Base-by-base conservation (phyloP, 1,140 invertebrate genomes). In the Plodia interpunctella region DNA sequence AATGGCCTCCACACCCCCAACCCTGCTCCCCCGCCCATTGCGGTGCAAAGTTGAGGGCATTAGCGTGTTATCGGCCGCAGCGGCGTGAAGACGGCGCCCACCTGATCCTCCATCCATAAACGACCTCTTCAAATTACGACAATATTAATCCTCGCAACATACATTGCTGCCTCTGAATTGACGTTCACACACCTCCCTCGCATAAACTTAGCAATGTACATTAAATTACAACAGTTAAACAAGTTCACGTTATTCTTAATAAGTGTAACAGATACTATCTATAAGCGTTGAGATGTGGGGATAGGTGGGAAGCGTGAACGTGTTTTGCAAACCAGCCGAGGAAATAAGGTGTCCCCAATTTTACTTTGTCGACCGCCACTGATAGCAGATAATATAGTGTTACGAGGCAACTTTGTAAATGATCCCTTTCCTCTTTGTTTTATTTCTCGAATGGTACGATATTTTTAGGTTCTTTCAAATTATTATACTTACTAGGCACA, bases 11-110 rank as follows among this genome's bases (percentile, higher is more conserved):
- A 61, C 68, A 57, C 62, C 70, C 55, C 54, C 25, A 61, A 60
- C 4, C 11, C 21, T 25, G 57, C 65, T 51, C 59, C 50, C 18
- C 73, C 76, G 57, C 78, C 74, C 76, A 65, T 72, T 83, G 83
- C 79, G 88, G 89, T 90, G 89, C 85, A 90, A 90, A 90, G 88
- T 90, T 90, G 89, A 90, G 83, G 80, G 88, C 88, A 90, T 90
- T 90, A 90, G 79, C 87, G 87, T 90, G 84, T 90, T 90, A 90
- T 90, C 89, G 85, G 74, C 70, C 72, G 70, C 71, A 68, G 72
- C 69, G 70, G 83, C 62, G 81, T 80, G 79, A 87, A 87, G 86
- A 87, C 76, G 82, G 78, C 75, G 63, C 83, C 81, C 83, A 88
- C 86, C 83, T 88, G 86, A 80, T 65, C 74, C 56, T 57, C 32